A percentile compares a stretch with the other conserved stretches of the same genome.
Conservation (phyloP, 92 coral and sea anemone genomes). For the Porites divaricata region DNA sequence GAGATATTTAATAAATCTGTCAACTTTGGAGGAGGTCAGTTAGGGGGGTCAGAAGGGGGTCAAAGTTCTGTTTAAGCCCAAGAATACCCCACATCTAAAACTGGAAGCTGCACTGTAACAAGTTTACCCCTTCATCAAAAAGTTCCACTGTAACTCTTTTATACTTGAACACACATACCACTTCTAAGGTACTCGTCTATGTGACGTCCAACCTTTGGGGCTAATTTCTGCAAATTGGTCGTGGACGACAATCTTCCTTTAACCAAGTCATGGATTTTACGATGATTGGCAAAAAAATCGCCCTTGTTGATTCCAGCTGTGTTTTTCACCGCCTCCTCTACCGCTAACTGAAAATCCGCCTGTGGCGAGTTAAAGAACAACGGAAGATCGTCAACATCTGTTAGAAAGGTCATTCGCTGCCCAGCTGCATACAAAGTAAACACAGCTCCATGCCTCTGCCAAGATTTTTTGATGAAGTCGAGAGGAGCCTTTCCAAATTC, state of each 20-base stretch:
- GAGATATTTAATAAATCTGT: no score
- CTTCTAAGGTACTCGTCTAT: conserved; percentile 21
- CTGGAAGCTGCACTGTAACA: no score
- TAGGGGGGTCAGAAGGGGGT: no score
- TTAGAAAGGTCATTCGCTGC: conserved; percentile 58
- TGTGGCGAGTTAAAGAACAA: conserved; percentile 55
- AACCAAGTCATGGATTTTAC: conserved; percentile 52
- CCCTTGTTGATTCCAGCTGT: conserved; percentile 44
- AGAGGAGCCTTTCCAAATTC: conserved; percentile 59
- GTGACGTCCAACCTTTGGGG: conserved; percentile 37
- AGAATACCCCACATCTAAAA: no score
- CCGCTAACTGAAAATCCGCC: conserved; percentile 55
- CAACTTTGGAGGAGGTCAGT: no score
- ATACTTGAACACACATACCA: background rate
- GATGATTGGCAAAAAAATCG: conserved; percentile 50
- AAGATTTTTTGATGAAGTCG: conserved; percentile 32
- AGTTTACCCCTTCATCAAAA: background rate
- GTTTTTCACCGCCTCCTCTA: conserved; percentile 50
- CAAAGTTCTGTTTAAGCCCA: no score
- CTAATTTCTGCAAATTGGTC: conserved; percentile 38
- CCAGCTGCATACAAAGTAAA: conserved; percentile 53
- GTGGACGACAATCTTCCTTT: conserved; percentile 48
- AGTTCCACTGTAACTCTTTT: background rate
- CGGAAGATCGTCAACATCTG: conserved; percentile 43
- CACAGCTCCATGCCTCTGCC: conserved; percentile 25